Base-by-base conservation (phyloP, 2,797 vertebrate species). In the Rhabdomys pumilio region DNA sequence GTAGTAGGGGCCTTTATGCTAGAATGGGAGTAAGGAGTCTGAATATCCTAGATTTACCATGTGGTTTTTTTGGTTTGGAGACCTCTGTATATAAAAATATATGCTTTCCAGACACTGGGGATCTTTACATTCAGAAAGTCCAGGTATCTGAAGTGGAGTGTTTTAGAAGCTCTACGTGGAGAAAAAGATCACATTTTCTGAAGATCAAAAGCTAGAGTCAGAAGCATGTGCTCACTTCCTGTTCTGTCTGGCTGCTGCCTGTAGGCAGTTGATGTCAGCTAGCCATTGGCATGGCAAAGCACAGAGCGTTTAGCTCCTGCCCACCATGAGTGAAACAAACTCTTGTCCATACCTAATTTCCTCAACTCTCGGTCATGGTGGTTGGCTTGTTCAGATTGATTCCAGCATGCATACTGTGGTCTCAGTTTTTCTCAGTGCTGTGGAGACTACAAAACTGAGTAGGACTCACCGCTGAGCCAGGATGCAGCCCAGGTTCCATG, bases 141-240 rank as follows among this genome's bases (percentile, higher is more conserved):
- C 3, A 38, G 12, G 12, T 63, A 55, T 65, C 47, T 57, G 84
- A 69, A 79, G 57, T 65, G 61, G 22, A 38, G 14, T 29, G 50
- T 34, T n/a, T 94, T 59, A 76, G 53, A 72, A 59, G 38, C 13
- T 89, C 17, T 59, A 9, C 14, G 0, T 73, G 53, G 57, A 41
- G 88, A 44, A 15, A 55, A 73, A 95, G 76, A 12, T 87, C 47
- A 12, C 80, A 89, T 19, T 90, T 93, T 89, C 89, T 93, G 34
- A 85, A 80, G 50, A 2, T 50, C 50, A 50, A 50, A 50, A 50
- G 6, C 24, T 77, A 12, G 57, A 13, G 29, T 89, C 90, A 67
- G 5, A 83, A 91, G 61, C 89, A 29, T 15, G 1, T 1, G 19
- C 19, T n/a, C 41, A 12, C 24, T 50, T 92, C 20, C 82, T 31